phyloP scores from a whole-genome alignment of 2,888 invertebrate genomes.

The Malacosoma neustria region DNA sequence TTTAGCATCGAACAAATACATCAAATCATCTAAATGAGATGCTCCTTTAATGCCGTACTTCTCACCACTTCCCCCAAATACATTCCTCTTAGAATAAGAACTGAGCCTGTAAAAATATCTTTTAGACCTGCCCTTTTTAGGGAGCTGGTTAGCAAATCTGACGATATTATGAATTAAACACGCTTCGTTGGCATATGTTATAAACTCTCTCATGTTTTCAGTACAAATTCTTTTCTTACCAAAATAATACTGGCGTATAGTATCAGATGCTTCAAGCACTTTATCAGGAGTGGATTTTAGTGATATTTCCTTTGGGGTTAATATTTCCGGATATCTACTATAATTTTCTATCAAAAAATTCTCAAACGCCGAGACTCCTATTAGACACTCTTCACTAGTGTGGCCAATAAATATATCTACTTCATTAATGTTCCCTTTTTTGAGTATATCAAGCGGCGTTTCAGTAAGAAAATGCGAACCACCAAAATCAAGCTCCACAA shows the following conservation, averaged over 20 bases:
- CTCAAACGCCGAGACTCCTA: slow-evolving; percentile 15
- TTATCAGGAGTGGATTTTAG: slow-evolving; percentile 16
- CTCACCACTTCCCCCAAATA: slow-evolving; percentile 21
- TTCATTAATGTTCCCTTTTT: slow-evolving; percentile 52
- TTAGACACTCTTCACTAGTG: slow-evolving; percentile 77
- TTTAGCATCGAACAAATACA: slow-evolving; percentile 39
- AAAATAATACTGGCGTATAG: slow-evolving; percentile 32
- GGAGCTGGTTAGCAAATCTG: slow-evolving; percentile 10
- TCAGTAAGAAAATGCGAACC: slow-evolving; percentile 30
- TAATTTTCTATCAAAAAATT: slow-evolving; percentile 13
- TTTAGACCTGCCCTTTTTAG: slow-evolving; percentile 9
- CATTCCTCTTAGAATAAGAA: slow-evolving; percentile 31
- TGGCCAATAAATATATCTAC: slow-evolving; percentile 81
- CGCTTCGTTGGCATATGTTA: slow-evolving; percentile 19
- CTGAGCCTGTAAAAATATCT: slow-evolving; percentile 31
- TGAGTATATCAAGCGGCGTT: slow-evolving; percentile 22
- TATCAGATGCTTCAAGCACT: slow-evolving; percentile 26
- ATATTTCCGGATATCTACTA: slow-evolving; percentile 25
- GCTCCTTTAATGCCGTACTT: slow-evolving; percentile 32
- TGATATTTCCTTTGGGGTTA: slow-evolving; percentile 32
- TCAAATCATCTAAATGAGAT: slow-evolving; percentile 40
- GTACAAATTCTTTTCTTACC: slow-evolving; percentile 18
- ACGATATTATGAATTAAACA: slow-evolving; percentile 22
- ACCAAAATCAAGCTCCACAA: slow-evolving; percentile 40
- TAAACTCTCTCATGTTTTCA: slow-evolving; percentile 23